Evolutionary conservation across 37 sponge, comb jelly and placozoan species (phyloP).

Genomic region (Bolinopsis microptera): DNA sequence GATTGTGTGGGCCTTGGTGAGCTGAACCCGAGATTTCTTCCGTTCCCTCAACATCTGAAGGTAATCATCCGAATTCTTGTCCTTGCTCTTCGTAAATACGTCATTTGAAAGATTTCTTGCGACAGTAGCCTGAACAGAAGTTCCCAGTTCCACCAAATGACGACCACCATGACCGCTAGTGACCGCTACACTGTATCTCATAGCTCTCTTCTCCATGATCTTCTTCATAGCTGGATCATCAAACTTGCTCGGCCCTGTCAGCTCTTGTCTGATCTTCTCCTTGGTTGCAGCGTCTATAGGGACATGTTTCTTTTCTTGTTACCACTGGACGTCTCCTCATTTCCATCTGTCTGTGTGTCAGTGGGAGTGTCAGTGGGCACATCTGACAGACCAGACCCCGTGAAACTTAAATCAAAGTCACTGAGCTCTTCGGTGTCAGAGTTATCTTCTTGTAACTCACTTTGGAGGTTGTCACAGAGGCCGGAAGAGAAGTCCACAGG

Average conservation of each 20-base stretch:
- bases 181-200: neutral
- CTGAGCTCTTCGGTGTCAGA: neutral
- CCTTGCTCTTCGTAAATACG: neutral
- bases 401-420: constrained; percentile 4
- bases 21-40: neutral
- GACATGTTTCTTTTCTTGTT: neutral
- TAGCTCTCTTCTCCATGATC: neutral
- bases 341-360: neutral
- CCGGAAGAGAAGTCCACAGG: neutral
- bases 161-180: neutral
- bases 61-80: neutral
- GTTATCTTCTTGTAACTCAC: neutral
- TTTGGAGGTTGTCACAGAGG: neutral
- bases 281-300: neutral
- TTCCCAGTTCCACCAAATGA: constrained; percentile 4
- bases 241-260: neutral
- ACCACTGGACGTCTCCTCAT: neutral
- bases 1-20: neutral
- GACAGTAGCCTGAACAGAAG: neutral
- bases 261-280: constrained; percentile 26
- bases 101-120: constrained; percentile 11
- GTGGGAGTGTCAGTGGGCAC: neutral
- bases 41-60: neutral
- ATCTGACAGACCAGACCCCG: neutral
- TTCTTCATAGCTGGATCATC: neutral